phyloP scores from a whole-genome alignment of 1,140 invertebrate species.

The Solenopsis fugax region DNA sequence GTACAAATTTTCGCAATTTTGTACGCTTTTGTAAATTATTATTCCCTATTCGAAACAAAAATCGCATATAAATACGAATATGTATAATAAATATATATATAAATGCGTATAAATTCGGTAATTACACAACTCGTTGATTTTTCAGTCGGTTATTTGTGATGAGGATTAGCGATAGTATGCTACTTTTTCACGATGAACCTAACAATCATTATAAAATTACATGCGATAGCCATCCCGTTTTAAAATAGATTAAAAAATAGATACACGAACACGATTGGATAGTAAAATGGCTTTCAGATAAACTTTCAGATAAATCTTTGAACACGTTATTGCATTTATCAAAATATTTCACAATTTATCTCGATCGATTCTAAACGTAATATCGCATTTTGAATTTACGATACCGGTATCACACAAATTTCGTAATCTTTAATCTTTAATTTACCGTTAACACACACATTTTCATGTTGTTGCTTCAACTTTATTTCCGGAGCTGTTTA shows the following conservation, averaged over 20 bases:
- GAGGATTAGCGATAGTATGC: not conserved
- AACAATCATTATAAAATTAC: constrained; percentile 28
- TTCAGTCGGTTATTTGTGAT: not conserved
- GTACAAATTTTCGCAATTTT: not conserved
- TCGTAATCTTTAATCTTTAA: constrained; percentile 7
- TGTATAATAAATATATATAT: not conserved
- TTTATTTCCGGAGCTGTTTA: constrained; percentile 21
- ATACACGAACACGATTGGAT: not conserved
- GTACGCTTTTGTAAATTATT: not conserved
- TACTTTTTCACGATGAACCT: not conserved
- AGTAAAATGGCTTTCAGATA: not conserved
- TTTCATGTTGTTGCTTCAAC: not conserved
- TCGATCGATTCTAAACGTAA: not conserved
- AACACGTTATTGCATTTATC: not conserved
- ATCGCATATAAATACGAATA: too few species aligned
- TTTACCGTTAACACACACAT: constrained; percentile 18
- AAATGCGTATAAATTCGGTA: not conserved
- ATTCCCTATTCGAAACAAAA: not conserved
- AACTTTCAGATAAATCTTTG: not conserved
- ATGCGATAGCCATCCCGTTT: not conserved
- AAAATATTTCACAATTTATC: constrained; percentile 2
- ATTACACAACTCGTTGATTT: not conserved
- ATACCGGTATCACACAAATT: not conserved
- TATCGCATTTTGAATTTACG: constrained; percentile 9
- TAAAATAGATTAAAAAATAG: not conserved